These are phyloP conservation scores for Corythornis cristatus DNA, from an alignment of 2,113 vertebrate species.

Conservation along the genomic window DNA sequence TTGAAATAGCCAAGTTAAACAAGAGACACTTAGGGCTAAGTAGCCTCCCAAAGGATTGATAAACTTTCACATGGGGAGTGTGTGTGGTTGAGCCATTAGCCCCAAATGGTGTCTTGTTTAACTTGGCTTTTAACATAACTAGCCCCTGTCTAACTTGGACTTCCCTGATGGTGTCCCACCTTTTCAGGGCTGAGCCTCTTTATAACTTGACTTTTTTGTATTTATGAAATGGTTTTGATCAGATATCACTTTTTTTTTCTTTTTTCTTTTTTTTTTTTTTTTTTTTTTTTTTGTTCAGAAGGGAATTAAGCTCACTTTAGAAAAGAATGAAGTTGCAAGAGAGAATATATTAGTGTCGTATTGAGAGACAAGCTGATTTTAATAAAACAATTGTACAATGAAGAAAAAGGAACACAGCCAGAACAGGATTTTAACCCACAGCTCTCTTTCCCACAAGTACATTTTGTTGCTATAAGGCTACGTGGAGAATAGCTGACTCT, in stretches of 20 bases:
- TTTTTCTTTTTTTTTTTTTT: background rate
- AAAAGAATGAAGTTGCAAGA: constrained; percentile 48
- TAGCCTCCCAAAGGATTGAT: constrained; percentile 65
- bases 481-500: background rate
- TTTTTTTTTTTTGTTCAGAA: background rate
- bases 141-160: constrained; percentile 56
- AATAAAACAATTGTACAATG: constrained; percentile 57
- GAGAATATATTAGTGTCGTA: constrained; percentile 37
- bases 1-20: constrained; percentile 68
- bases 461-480: constrained; percentile 18
- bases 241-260: constrained; percentile 2
- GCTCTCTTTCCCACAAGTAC: constrained; percentile 26
- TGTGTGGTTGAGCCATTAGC: constrained; percentile 44
- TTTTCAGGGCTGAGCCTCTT: constrained; percentile 44
- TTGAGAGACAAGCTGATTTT: constrained; percentile 59
- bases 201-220: constrained; percentile 49
- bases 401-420: constrained; percentile 24
- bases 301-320: constrained; percentile 31
- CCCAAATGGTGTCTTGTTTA: constrained; percentile 65
- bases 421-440: constrained; percentile 49
- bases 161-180: constrained; percentile 55
- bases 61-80: constrained; percentile 61
- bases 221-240: constrained; percentile 62
- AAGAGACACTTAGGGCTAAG: constrained; percentile 64
- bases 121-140: constrained; percentile 67